Evolutionary conservation across 2,888 invertebrate species (phyloP), one percentile per base, ranked within the genome.

Genomic region (Eupithecia subumbrata): DNA sequence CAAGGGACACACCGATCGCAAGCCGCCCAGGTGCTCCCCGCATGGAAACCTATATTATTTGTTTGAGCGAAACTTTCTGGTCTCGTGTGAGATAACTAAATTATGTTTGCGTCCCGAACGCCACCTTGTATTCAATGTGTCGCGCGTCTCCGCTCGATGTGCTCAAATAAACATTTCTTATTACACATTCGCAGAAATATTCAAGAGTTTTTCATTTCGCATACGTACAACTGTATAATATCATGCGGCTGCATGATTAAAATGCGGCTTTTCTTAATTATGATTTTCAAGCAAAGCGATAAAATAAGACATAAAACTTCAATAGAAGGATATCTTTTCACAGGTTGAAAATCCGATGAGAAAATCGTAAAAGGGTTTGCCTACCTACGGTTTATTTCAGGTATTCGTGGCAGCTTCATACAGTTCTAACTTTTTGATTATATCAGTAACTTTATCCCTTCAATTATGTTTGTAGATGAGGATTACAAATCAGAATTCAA

Each of bases 11-110:
- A 93, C 94, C 94, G 94, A 94, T 94, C 94, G 93, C 88, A 90
- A 89, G 90, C 91, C 92, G 92, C 93, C 90, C 94, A 94, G 94
- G 94, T 94, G 94, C 90, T 91, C 89, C 90, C 89, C 89, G 87
- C 89, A 87, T 89, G 90, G 91, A 92, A 93, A 94, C 93, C 94
- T 94, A 94, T 94, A 94, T 94, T 94, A 95, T 95, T 94, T 94
- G 93, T 94, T 93, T 91, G 92, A 94, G 90, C 89, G 86, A 91
- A 94, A 94, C 91, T 94, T 95, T 93, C 91, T 92, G 93, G 91
- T 94, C 92, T 92, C 93, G 88, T 86, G 90, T 90, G 92, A 91
- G 90, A 92, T 93, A 92, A 94, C 91, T 94, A 94, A 93, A 94
- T 94, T 92, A 94, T 94, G 91, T 92, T 93, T 90, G 90, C 87